Conservation (phyloP, 2,113 vertebrate species). For the Urocitellus parryii region DNA sequence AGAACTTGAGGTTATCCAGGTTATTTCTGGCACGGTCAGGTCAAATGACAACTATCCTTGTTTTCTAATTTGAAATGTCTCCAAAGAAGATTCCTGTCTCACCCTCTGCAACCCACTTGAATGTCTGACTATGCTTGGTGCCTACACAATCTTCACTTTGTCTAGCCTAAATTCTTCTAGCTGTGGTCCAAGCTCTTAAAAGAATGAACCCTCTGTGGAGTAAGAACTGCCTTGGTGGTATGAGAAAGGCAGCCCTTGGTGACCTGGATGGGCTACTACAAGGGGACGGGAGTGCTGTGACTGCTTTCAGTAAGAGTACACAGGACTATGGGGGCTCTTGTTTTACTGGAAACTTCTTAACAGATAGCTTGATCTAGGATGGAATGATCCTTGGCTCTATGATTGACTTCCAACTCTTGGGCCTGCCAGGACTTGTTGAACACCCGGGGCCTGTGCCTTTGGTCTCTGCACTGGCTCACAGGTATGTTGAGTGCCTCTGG, state of each 20-base stretch:
- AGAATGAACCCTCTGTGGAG: conserved; percentile 53
- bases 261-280: background rate
- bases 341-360: background rate
- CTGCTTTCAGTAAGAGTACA: background rate
- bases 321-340: background rate
- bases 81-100: conserved; percentile 43
- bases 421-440: background rate
- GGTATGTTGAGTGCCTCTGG: background rate
- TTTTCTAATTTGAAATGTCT: conserved; percentile 65
- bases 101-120: background rate
- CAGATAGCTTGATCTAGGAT: background rate
- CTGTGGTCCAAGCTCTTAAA: background rate
- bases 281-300: background rate
- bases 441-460: background rate
- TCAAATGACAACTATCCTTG: background rate
- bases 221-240: background rate
- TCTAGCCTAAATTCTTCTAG: conserved; percentile 32
- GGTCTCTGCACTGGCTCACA: background rate
- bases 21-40: conserved; percentile 23
- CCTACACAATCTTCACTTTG: conserved; percentile 23
- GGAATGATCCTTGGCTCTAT: background rate
- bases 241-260: background rate
- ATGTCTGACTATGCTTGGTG: background rate
- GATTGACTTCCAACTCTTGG: background rate
- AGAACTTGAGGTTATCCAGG: background rate